Percentiles rank a stretch among this genome's conserved stretches.
Conservation (phyloP, 2,888 invertebrate genomes). For the Polydrusus cervinus region DNA sequence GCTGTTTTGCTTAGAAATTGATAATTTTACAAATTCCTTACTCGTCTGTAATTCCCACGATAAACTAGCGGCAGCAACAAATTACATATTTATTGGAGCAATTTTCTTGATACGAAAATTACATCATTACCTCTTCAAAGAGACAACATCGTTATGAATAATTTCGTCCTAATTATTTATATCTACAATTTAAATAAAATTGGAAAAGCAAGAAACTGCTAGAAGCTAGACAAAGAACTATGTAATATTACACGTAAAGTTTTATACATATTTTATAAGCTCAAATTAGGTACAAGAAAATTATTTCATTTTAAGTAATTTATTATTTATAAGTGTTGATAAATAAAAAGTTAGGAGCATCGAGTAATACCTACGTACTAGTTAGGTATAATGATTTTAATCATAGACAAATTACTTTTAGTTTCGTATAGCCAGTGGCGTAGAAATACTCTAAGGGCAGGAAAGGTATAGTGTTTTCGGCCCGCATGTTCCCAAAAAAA, state of each 20-base stretch:
- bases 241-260: conserved; percentile 18
- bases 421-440: no score
- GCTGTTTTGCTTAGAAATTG: background rate
- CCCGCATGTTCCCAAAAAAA: no score
- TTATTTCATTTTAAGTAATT: background rate
- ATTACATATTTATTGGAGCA: conserved; percentile 41
- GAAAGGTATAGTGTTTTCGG: no score
- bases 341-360: no score
- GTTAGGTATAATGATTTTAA: no score
- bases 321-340: no score
- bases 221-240: background rate
- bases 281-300: conserved; percentile 5
- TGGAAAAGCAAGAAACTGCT: conserved; percentile 10
- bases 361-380: no score
- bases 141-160: conserved; percentile 47
- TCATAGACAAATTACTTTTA: no score
- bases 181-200: conserved; percentile 27
- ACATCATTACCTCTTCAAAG: conserved; percentile 45
- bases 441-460: no score
- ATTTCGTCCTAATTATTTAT: conserved; percentile 37
- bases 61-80: conserved; percentile 19
- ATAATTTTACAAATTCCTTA: conserved; percentile 22
- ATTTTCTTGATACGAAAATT: conserved; percentile 50
- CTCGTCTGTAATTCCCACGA: conserved; percentile 30
- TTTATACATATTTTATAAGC: conserved; percentile 29